Conservation (phyloP, 1,140 invertebrate species). For the Drosophila pallidifrons region DNA sequence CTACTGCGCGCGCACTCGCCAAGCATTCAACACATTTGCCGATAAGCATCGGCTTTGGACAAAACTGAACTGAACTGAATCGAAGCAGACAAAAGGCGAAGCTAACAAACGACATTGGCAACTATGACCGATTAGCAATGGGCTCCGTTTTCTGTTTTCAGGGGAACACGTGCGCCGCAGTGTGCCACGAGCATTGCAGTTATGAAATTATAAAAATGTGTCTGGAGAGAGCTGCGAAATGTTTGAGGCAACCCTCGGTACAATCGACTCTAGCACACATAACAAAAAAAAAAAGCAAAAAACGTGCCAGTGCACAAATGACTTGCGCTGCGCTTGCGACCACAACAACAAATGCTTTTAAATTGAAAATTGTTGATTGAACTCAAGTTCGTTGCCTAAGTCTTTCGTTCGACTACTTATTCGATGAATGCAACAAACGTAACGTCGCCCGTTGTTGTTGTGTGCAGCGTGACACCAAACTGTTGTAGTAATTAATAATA, state of each 20-base stretch:
- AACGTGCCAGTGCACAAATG: conserved; percentile 77
- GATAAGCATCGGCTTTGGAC: conserved; percentile 70
- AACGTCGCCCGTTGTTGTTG: conserved; percentile 27
- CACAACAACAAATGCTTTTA: conserved; percentile 67
- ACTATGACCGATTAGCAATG: conserved; percentile 77
- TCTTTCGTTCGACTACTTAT: conserved; percentile 74
- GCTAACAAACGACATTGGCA: conserved; percentile 74
- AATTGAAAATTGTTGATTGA: conserved; percentile 81
- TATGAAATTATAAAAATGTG: conserved; percentile 1
- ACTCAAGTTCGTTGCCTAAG: conserved; percentile 81
- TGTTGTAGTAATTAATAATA: conserved; percentile 83
- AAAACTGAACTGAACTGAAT: conserved; percentile 14
- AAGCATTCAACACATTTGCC: conserved; percentile 76
- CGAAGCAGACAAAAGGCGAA: conserved; percentile 26
- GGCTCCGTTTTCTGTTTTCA: conserved; percentile 13
- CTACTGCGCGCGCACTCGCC: conserved; percentile 47
- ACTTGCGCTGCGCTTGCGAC: conserved; percentile 47
- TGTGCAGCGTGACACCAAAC: conserved; percentile 74
- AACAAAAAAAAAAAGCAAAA: conserved; percentile 37
- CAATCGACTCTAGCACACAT: conserved; percentile 36
- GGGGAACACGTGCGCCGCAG: conserved; percentile 56
- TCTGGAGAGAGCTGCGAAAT: conserved; percentile 17
- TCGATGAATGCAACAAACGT: conserved; percentile 39
- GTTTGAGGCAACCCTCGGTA: conserved; percentile 54
- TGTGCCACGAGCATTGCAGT: conserved; percentile 15